Evolutionary conservation across 2,888 invertebrate genomes (phyloP).

Genomic region (Hydropsyche betteni): DNA sequence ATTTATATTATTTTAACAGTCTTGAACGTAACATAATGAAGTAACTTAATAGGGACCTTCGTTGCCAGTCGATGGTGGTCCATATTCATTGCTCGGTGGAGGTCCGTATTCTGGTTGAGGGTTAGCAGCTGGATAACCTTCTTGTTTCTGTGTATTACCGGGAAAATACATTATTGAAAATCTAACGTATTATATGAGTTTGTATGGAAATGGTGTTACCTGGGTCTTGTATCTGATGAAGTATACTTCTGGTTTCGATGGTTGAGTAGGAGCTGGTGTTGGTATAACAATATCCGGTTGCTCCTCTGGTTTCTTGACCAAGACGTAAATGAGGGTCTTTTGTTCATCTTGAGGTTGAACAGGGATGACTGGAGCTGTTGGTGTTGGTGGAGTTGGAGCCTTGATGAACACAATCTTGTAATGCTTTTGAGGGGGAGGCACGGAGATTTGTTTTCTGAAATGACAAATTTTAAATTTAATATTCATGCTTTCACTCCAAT

Average conservation of each 20-base stretch:
- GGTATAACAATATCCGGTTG: conserved; percentile 82
- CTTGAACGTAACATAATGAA: too few species aligned
- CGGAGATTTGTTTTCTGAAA: conserved; percentile 61
- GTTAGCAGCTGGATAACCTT: conserved; percentile 66
- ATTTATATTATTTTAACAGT: too few species aligned
- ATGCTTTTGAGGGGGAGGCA: conserved; percentile 76
- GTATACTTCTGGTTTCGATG: conserved; percentile 89
- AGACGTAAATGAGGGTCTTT: conserved; percentile 87
- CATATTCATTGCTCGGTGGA: conserved; percentile 61
- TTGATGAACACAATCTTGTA: conserved; percentile 88
- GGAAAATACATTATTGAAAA: conserved; percentile 4
- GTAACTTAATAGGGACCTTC: conserved; percentile 28
- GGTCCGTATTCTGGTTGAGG: conserved; percentile 63
- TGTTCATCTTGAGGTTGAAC: conserved; percentile 86
- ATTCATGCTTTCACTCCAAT: too few species aligned
- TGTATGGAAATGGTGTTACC: conserved; percentile 56
- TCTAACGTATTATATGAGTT: not conserved
- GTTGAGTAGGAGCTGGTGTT: conserved; percentile 83
- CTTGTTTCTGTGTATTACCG: conserved; percentile 63
- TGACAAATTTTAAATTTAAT: too few species aligned
- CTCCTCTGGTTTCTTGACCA: conserved; percentile 89
- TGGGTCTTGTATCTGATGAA: conserved; percentile 90
- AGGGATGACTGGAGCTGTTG: conserved; percentile 70
- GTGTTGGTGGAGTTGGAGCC: conserved; percentile 72
- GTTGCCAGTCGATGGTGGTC: conserved; percentile 58